phyloP scores from a whole-genome alignment of 2,113 vertebrate genomes.

The Neomonachus schauinslandi region DNA sequence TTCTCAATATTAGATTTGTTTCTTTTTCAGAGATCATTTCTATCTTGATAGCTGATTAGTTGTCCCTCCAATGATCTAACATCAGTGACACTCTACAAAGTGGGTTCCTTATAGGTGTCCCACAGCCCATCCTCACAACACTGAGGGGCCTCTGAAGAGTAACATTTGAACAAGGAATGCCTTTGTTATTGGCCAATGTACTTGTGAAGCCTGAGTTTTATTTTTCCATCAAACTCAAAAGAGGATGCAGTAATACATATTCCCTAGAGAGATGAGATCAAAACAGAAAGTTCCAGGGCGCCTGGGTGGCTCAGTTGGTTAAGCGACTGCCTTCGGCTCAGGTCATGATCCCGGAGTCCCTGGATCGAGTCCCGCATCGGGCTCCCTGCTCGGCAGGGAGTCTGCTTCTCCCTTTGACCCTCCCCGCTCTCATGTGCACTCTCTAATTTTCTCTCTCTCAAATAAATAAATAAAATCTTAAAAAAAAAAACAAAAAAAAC shows the following conservation, averaged over 20 bases:
- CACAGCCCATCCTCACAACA: background rate
- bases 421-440: no score
- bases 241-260: background rate
- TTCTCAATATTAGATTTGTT: background rate
- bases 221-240: background rate
- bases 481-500: conserved; percentile 11
- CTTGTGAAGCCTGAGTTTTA: background rate
- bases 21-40: background rate
- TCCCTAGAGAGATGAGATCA: background rate
- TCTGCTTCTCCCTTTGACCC: no score
- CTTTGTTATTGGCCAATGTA: background rate
- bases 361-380: no score
- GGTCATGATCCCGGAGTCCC: no score
- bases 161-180: background rate
- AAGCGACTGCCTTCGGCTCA: no score
- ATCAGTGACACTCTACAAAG: background rate
- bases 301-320: no score
- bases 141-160: background rate
- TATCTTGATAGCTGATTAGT: background rate
- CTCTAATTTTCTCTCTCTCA: no score
- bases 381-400: no score
- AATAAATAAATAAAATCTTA: no score
- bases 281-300: background rate
- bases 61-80: background rate
- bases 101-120: background rate